phyloP scores from a whole-genome alignment of 2,113 vertebrate species.

The Sceloporus tristichus region DNA sequence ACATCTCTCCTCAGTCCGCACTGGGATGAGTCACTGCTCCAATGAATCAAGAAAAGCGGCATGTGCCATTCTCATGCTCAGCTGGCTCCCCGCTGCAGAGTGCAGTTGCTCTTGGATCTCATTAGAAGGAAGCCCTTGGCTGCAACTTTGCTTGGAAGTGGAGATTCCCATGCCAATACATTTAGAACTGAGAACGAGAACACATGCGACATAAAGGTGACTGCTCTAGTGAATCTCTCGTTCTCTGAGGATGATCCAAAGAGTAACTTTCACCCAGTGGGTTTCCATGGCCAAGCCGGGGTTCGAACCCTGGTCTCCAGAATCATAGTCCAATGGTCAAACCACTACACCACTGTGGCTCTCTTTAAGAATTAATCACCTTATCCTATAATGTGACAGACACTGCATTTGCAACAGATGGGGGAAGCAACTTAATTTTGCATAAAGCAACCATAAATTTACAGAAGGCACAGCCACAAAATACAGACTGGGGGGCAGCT shows the following conservation, averaged over 20 bases:
- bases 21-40: constrained; percentile 16
- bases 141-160: not conserved
- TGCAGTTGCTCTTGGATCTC: not conserved
- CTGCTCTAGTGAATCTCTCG: not conserved
- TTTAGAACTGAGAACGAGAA: not conserved
- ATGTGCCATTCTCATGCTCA: not conserved
- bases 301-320: no score
- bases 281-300: no score
- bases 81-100: not conserved
- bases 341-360: no score
- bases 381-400: not conserved
- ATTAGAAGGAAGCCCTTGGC: not conserved
- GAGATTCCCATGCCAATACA: not conserved
- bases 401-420: not conserved
- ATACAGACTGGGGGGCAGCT: not conserved
- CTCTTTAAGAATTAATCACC: no score
- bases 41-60: not conserved
- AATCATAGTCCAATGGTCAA: no score
- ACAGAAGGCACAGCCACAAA: not conserved
- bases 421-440: not conserved
- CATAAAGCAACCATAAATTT: not conserved
- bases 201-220: no score
- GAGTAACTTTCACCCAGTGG: no score
- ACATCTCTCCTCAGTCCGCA: not conserved
- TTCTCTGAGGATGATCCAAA: not conserved